phyloP scores from a whole-genome alignment of 2,797 vertebrate genomes.

The Arctocebus calabarensis region DNA sequence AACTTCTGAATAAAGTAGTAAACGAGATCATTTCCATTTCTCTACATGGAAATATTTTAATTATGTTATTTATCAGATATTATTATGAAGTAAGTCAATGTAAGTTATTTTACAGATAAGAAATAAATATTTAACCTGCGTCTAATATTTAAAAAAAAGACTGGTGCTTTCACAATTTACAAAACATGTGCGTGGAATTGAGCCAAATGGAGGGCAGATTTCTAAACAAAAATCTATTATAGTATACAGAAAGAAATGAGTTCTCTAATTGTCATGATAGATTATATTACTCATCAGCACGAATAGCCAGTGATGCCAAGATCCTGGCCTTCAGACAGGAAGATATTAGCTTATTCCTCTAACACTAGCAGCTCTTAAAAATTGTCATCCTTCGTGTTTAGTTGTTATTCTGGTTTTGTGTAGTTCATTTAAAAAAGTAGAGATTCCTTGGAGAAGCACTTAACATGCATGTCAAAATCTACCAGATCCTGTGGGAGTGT shows the following conservation, averaged over 20 bases:
- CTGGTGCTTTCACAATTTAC: background rate
- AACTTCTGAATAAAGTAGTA: background rate
- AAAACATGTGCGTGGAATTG: background rate
- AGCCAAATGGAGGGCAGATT: conserved; percentile 26
- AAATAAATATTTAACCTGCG: background rate
- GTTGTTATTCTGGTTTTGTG: conserved; percentile 65
- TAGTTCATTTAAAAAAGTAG: conserved; percentile 68
- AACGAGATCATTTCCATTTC: background rate
- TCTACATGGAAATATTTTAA: background rate
- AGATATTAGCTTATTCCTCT: background rate
- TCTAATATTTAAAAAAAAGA: conserved; percentile 35
- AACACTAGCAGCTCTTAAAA: conserved; percentile 53
- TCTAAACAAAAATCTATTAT: background rate
- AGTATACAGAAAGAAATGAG: background rate
- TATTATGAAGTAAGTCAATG: conserved; percentile 21
- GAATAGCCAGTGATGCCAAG: background rate
- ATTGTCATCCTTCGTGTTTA: conserved; percentile 32
- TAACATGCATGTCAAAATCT: conserved; percentile 57
- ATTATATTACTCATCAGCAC: background rate
- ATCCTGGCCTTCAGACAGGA: background rate
- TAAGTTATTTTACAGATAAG: background rate
- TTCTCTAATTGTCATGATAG: background rate
- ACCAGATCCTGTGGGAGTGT: background rate
- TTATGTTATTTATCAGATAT: background rate
- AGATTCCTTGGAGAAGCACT: conserved; percentile 47